These are phyloP conservation scores for Anolis carolinensis DNA, from an alignment of 2,113 vertebrate genomes.

Conservation along the genomic window DNA sequence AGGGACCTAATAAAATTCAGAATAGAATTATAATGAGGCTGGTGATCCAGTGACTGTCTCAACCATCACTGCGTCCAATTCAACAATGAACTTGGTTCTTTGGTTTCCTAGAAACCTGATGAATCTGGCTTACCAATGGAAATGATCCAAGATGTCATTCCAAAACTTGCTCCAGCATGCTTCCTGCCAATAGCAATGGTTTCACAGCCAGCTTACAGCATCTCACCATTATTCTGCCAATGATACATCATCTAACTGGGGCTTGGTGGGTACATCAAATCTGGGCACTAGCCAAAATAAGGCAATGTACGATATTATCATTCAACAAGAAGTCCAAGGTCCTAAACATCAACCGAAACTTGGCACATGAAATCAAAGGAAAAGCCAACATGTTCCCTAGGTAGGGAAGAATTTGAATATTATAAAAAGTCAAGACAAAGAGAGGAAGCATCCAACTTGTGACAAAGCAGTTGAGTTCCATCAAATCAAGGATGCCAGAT, in stretches of 20 bases:
- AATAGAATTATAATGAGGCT: no score
- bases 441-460: conserved; percentile 42
- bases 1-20: no score
- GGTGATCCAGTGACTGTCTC: no score
- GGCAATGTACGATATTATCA: background rate
- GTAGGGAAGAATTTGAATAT: background rate
- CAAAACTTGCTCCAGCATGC: background rate
- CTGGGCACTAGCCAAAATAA: no score
- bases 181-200: background rate
- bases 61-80: background rate
- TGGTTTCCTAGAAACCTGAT: background rate
- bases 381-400: background rate
- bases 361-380: background rate
- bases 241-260: background rate
- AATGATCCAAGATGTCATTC: background rate
- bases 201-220: background rate
- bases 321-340: no score
- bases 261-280: background rate
- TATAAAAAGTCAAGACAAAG: conserved; percentile 37
- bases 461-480: conserved; percentile 40
- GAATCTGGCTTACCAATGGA: background rate
- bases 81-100: background rate
- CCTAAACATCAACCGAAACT: background rate
- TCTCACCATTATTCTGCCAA: background rate
- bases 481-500: conserved; percentile 42